Evolutionary conservation across 2,797 vertebrate genomes (phyloP), one percentile per base, ranked within the genome.

Genomic region (Adrianichthys oophorus): DNA sequence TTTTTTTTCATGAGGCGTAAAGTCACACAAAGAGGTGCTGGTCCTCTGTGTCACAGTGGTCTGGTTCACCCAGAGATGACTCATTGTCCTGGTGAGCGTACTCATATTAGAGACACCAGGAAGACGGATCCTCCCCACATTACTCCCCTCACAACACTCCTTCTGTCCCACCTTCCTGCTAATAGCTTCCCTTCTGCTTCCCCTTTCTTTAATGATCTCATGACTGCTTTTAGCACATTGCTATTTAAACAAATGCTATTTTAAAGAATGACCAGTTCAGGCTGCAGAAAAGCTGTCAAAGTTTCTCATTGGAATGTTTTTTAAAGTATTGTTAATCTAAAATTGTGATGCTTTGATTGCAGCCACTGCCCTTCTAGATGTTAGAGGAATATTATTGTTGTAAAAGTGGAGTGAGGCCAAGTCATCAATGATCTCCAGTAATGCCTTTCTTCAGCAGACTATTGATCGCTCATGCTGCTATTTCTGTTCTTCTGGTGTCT

Each of bases 401-500:
- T 41, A 41, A 56, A 71, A 66, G 52, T 69, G 48, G 12, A 73
- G 73, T 41, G 26, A 53, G 46, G 65, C 23, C 54, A 67, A 62
- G 52, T 68, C 80, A 73, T 86, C 76, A 82, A 85, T 82, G 85
- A 84, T 70, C 64, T 64, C 68, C 58, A 59, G 57, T 70, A 71
- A 72, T 56, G 52, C 70, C 65, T 74, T 19, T 65, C 50, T 77
- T 64, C 62, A 57, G 56, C 59, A 24, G 76, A 63, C 64, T 66
- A 86, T 87, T 37, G 77, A 89, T 86, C 65, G 80, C 68, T 62
- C 68, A 15, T 74, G 74, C 80, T 79, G 68, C 84, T 86, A 87
- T 89, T 86, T 74, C 76, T 60, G 73, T 68, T 59, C 62, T 63
- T 80, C 71, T 56, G 32, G 63, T 43, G 65, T 79, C 78, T 86